phyloP scores from a whole-genome alignment of 2,113 vertebrate species.

The Chiloscyllium plagiosum region DNA sequence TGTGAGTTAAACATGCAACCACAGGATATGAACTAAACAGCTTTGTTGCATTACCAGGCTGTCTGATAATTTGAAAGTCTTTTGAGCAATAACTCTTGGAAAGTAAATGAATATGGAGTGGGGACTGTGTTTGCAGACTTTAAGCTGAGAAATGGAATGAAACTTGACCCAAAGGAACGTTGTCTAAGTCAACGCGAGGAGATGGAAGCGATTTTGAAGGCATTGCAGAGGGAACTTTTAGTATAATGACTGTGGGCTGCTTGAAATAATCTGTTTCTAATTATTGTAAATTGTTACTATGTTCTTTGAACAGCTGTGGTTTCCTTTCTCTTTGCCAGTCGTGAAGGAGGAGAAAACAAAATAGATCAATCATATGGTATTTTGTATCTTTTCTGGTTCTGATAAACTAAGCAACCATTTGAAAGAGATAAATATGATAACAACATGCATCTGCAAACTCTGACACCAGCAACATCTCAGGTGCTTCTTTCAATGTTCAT shows the following conservation, averaged over 20 bases:
- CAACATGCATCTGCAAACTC: background rate
- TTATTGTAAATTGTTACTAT: conserved; percentile 15
- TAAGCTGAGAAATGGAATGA: conserved; percentile 9
- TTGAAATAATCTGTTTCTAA: conserved; percentile 21
- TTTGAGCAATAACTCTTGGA: conserved; percentile 15
- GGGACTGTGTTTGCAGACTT: background rate
- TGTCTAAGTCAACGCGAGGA: background rate
- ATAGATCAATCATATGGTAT: background rate
- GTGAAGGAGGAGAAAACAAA: background rate
- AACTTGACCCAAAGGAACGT: background rate
- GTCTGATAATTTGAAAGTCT: background rate
- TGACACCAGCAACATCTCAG: background rate
- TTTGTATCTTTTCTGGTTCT: background rate
- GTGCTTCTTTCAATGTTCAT: background rate
- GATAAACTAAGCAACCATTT: background rate
- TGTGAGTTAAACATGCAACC: background rate
- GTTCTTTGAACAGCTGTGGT: conserved; percentile 28
- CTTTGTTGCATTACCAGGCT: background rate
- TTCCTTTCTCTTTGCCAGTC: background rate
- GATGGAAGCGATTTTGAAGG: conserved; percentile 4
- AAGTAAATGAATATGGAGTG: background rate
- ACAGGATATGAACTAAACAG: background rate
- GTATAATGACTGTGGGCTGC: background rate
- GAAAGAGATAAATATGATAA: background rate
- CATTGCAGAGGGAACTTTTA: background rate